Base-by-base conservation (phyloP, 1,140 invertebrate species). In the Atta cephalotes region DNA sequence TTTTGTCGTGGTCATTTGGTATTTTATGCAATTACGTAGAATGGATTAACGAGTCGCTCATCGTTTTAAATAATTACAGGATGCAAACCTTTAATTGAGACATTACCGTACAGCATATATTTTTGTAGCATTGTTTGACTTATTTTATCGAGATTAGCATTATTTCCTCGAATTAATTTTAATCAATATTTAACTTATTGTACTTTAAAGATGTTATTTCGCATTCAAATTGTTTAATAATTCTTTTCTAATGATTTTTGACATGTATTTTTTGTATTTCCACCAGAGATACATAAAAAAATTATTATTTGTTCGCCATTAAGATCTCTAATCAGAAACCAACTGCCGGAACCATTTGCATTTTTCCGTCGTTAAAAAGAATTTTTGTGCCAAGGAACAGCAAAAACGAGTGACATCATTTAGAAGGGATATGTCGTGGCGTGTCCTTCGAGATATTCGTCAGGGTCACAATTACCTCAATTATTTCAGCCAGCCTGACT, bases 401-500 rank as follows among this genome's bases (percentile, higher is more conserved):
- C 35, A 82, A 45, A 85, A 72, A 84, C 39, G 39, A 56, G 71
- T 90, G 88, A 90, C 90, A 86, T 87, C 66, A 85, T 31, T 88
- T 87, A 86, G 85, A 90, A 86, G 81, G 87, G 87, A 88, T 45
- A 31, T 62, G 56, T 81, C 87, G 63, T 87, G 86, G 85, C 56
- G 68, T 85, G 92, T 92, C 93, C 93, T 93, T 92, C 90, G 87
- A 91, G 87, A 90, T 70, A 70, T 85, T 85, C 84, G 84, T 91
- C 93, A 93, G 87, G 92, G 92, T 92, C 89, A 89, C 86, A 89
- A 91, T 63, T 86, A 79, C 14, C 62, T 68, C 87, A 91, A 93
- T 94, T 94, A 94, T 94, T 94, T 94, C 93, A 92, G 88, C 89
- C 88, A 92, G 89, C 85, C 80, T 70, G 86, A 72, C 88, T 87